Evolutionary conservation across 2,888 invertebrate species (phyloP), one percentile per base, ranked within the genome.

Genomic region (Aphrophora alni): DNA sequence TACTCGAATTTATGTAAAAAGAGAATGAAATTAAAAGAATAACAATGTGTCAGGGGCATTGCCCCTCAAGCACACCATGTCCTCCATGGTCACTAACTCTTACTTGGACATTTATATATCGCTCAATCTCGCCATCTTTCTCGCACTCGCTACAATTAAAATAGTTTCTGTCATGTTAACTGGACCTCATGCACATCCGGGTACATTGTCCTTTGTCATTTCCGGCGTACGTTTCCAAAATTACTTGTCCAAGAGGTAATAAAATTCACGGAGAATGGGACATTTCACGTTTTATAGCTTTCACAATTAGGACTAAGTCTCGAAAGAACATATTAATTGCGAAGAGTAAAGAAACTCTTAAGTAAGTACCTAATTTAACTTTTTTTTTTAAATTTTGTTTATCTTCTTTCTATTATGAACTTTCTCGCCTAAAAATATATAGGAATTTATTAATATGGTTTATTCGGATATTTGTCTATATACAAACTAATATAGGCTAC

Each of bases 31-130:
- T 59, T 59, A 59, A 59, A 59, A 21, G 21, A 21, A n/a, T 59
- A 59, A 14, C 59, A 59, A 21, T 12, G n/a, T 10, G 59, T 5
- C 12, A 59, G 59, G n/a, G 59, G 21, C 59, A 21, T 5, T 59
- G 59, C 59, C 21, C 59, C 59, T 59, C n/a, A 0, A 59, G 59
- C n/a, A 33, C 7, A 59, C 59, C 59, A 59, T 59, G 59, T 59
- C 59, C 59, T 59, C 59, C 59, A 59, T 59, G 59, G 59, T 59
- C 59, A 59, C 21, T 59, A 59, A 59, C 59, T 59, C 21, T n/a
- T 14, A 14, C 59, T 21, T 8, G 59, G 59, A 59, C 59, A 59
- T 21, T 21, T 59, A 21, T 59, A 4, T 59, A n/a, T n/a, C 59
- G 4, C 3, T 59, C n/a, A n/a, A 21, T 59, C 59, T n/a, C 14